Conservation (phyloP, 1,140 invertebrate species). For the Gonatopus flavifemur region DNA sequence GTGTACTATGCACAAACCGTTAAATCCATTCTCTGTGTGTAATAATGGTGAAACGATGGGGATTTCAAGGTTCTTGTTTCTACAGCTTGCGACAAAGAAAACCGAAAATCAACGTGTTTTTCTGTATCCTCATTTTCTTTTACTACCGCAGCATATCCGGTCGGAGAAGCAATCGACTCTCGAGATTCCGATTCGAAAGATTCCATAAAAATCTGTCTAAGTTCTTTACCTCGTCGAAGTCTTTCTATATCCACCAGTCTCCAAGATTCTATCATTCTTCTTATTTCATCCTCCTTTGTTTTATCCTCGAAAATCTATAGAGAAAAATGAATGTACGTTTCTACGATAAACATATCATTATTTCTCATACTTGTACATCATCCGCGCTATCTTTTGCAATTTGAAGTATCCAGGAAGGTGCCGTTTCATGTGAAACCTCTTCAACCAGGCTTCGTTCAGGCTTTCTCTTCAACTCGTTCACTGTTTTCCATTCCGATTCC, state of each 20-base stretch:
- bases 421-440: background rate
- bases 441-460: slow-evolving; percentile 7
- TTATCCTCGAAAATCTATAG: slow-evolving; percentile 28
- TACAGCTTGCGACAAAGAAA: background rate
- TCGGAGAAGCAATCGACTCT: too few relatives aligned
- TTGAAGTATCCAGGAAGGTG: slow-evolving; percentile 32
- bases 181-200: too few relatives aligned
- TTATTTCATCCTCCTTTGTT: slow-evolving; percentile 24
- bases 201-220: slow-evolving; percentile 29
- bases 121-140: too few relatives aligned
- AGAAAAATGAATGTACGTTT: background rate
- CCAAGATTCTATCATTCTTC: slow-evolving; percentile 33
- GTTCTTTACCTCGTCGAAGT: slow-evolving; percentile 18
- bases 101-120: too few relatives aligned
- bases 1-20: too few relatives aligned
- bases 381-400: slow-evolving; percentile 14
- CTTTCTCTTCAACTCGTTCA: slow-evolving; percentile 13
- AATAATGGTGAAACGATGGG: background rate
- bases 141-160: too few relatives aligned
- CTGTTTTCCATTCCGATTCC: slow-evolving; percentile 29
- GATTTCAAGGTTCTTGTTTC: slow-evolving; percentile 15
- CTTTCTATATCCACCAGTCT: slow-evolving; percentile 26
- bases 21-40: slow-evolving; percentile 20
- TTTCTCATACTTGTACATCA: slow-evolving; percentile 20
- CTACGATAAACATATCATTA: background rate